Evolutionary conservation across 2,888 invertebrate genomes (phyloP), one percentile per base, ranked within the genome.

Genomic region (Frankliniella fusca): DNA sequence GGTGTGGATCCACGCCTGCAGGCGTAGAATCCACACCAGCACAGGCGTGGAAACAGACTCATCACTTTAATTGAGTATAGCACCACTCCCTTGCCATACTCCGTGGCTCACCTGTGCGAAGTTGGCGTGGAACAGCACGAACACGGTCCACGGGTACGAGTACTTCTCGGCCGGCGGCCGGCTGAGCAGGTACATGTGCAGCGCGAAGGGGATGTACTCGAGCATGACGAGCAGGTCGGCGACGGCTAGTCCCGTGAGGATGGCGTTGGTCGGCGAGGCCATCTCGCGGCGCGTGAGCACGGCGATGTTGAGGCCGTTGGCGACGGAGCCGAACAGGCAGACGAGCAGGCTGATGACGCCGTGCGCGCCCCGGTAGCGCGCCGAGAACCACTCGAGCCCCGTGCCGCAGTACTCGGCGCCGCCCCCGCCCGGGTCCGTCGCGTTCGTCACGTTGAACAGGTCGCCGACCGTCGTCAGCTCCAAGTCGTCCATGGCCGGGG

Each of bases 221-320:
- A 97, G 90, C 94, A 98, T 97, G 23, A 97, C 97, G n/a, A 97
- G 91, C 54, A 98, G 91, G 87, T 98, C 98, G 23, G 97, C 96
- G 12, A 97, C 93, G 0, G 98, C 98, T 50, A 96, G 90, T 9
- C 95, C 95, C 0, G 96, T 96, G 76, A 98, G 92, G 83, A 98
- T 96, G 81, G 95, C 93, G 89, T 98, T 98, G 49, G 97, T 97
- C 5, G 97, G 94, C 83, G 96, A 95, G 84, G 92, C 90, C 97
- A 98, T 97, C 88, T 97, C 96, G 50, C 94, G 93, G 20, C 96
- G 92, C 12, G 97, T 94, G 82, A 98, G 90, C 18, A 98, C 96
- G 76, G 95, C 93, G 84, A 98, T 95, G 89, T 97, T 98, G 86
- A 97, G 91, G n/a, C 94, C 92, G 88, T 97, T 98, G 83, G 97